Evolutionary conservation across 1,140 invertebrate species (phyloP), one percentile per base, ranked within the genome.

Genomic region (Radopholus similis): DNA sequence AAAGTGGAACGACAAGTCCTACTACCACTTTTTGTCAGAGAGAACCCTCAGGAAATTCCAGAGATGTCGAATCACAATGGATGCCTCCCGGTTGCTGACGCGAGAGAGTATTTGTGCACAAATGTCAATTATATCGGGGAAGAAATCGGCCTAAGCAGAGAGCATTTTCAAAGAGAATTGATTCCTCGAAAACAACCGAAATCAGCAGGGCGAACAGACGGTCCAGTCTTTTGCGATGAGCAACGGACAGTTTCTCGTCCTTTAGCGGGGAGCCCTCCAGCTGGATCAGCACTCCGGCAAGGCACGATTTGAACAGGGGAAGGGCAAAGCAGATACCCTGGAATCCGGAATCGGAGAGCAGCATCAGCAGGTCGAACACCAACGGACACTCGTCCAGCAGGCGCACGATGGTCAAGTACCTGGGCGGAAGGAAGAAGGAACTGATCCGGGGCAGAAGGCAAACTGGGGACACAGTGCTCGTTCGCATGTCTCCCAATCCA

Each of bases 1-100:
- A 49, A 49, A 23, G 3, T 3, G 30, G 44, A 49, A 49, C 6
- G 3, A 49, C 1, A 3, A 6, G 5, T 51, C 15, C 2, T 51
- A 51, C 32, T 51, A 54, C 6, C 21, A 49, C 21, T 49, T 5
- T 49, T 23, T 23, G 30, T n/a, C 18, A 59, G 28, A 62, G 47
- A 23, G 57, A 30, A 63, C 64, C 64, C 58, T 37, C 37, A 66
- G 58, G 58, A 66, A 66, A 32, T 59, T 23, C 64, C 64, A 66
- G 8, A 66, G 49, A 32, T 59, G 28, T 18, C 30, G 49, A 53
- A 66, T 38, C 30, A 66, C 37, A n/a, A 66, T 55, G 28, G 37
- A 38, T 13, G 13, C 40, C 58, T 66, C 64, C 23, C 44, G 35
- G 34, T 66, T 66, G 9, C 23, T 66, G 35, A 32, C 23, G 21